Evolutionary conservation across 2,888 invertebrate genomes (phyloP), one percentile per base, ranked within the genome.

Genomic region (Paralinhomoeus sp.): DNA sequence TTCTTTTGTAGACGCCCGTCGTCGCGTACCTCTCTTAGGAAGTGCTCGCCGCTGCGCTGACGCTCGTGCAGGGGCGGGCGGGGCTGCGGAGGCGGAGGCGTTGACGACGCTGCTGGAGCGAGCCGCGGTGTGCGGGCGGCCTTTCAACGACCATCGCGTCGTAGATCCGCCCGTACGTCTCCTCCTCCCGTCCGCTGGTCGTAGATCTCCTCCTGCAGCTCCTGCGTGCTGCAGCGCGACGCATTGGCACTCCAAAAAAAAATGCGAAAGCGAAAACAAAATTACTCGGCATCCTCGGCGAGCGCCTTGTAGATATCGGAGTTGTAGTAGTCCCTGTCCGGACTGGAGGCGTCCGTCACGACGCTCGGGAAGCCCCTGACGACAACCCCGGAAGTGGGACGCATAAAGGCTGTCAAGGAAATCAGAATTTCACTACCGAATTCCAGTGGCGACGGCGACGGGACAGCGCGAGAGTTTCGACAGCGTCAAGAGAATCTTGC

Each of bases 391-490:
- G n/a, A n/a, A n/a, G n/a, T n/a, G n/a, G n/a, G n/a, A n/a, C n/a
- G n/a, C n/a, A n/a, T n/a, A n/a, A n/a, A n/a, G n/a, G n/a, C n/a
- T n/a, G n/a, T n/a, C n/a, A n/a, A n/a, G 18, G 7, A 12, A 37
- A 21, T 41, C 35, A 43, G 43, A 44, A 47, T 38, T 74, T 80
- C 78, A 27, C 27, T 67, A 84, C 83, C 71, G 68, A 56, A 81
- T 73, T 58, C 75, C 75, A 56, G 72, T 72, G 51, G 67, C 65
- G 42, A 71, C 67, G 18, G 77, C 75, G 64, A 77, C 77, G 1
- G 75, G 71, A 53, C 78, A 77, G 59, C 78, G 76, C 45, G 87
- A 89, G 47, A 91, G 71, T 60, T 77, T 79, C 9, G 87, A 82
- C 44, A 91, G 69, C 0, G 85, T 85, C 61, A 80, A 79, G 49